These are phyloP conservation scores for Pristiophorus japonicus DNA, from an alignment of 2,113 vertebrate species.

Conservation along the genomic window DNA sequence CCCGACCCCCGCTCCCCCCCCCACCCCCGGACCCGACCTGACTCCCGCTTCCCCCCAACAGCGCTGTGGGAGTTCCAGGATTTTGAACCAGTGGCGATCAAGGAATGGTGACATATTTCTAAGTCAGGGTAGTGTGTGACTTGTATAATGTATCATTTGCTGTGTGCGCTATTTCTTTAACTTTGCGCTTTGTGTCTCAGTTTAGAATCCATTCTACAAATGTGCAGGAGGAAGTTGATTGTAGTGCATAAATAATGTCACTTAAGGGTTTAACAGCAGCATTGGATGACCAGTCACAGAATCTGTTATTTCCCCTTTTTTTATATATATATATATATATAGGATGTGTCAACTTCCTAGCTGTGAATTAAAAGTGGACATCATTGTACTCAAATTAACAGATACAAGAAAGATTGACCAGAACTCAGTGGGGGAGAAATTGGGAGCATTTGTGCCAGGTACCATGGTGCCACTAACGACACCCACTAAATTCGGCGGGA, in stretches of 20 bases:
- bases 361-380: not conserved
- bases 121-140: no score
- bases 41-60: no score
- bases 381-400: not conserved
- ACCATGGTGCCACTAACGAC: no score
- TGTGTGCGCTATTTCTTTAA: no score
- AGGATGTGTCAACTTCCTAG: not conserved
- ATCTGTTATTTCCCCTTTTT: not conserved
- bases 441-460: no score
- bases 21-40: no score
- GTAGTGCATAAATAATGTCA: not conserved
- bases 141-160: not conserved
- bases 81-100: no score
- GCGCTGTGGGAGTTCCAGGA: no score
- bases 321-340: not conserved
- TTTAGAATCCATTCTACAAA: not conserved
- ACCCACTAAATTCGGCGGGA: no score
- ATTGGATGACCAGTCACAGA: not conserved
- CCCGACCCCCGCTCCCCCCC: no score
- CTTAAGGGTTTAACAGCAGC: not conserved
- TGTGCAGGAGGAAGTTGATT: not conserved
- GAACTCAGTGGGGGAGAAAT: no score
- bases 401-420: not conserved
- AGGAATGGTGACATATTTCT: no score
- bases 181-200: not conserved